A percentile compares a stretch with the other conserved stretches of the same genome.
Evolutionary conservation across 2,797 vertebrate genomes (phyloP).

Genomic region (Oreochromis mossambicus): DNA sequence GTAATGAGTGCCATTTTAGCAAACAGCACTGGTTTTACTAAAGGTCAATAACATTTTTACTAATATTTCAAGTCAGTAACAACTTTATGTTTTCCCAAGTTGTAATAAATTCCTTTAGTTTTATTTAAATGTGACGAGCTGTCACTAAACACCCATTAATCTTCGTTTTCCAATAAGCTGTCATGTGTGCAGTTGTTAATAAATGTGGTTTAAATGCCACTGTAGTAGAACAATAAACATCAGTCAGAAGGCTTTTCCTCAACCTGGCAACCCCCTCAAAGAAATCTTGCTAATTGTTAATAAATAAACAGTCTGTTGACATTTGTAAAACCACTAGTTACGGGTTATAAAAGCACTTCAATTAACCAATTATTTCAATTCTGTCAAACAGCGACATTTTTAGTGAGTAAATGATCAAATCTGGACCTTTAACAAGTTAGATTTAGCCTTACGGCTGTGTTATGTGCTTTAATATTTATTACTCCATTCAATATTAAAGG

Average conservation of each 20-base stretch:
- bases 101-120: not conserved
- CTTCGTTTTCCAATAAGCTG: not conserved
- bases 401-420: not conserved
- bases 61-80: not conserved
- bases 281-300: not conserved
- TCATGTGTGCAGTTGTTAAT: not conserved
- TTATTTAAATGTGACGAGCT: not conserved
- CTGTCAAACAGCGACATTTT: not conserved
- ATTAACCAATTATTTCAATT: not conserved
- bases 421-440: not conserved
- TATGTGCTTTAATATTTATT: slow-evolving; percentile 22
- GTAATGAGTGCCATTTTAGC: not conserved
- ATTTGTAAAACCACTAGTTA: not conserved
- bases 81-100: not conserved
- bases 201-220: not conserved
- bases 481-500: slow-evolving; percentile 46
- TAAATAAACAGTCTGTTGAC: not conserved
- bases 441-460: not conserved
- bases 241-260: not conserved
- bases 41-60: not conserved
- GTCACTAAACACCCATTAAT: not conserved
- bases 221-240: not conserved
- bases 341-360: not conserved
- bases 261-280: not conserved
- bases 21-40: not conserved